Base-by-base conservation (phyloP, 1,140 invertebrate species). In the Cotesia chilonis region DNA sequence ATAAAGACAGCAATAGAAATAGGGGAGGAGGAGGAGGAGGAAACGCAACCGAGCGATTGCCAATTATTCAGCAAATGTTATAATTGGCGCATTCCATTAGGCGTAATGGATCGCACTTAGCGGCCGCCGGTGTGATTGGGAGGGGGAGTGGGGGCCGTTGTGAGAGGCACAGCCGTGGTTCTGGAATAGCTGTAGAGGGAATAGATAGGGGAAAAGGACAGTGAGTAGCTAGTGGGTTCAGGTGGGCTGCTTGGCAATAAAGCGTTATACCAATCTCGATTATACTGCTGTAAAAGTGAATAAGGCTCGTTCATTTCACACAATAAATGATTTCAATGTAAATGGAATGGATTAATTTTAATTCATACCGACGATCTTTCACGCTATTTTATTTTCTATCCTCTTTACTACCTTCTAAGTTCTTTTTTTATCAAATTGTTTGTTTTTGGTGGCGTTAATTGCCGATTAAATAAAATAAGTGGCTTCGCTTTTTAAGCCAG, bases 51-150 rank as follows among this genome's bases (percentile, higher is more conserved):
- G 66, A 80, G 74, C 78, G 77, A 74, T 74, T 76, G 80, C 80
- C 81, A 85, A 86, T 85, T 85, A 85, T 85, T 84, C 83, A 84
- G 80, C 84, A 85, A 85, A 85, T 84, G 82, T 85, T 84, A 84
- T 85, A 85, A 85, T 85, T 84, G 83, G 82, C 80, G 84, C 84
- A 85, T 84, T 86, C 84, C 84, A 85, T 85, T 86, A 86, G 81
- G 80, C 79, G 81, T 85, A 85, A 86, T 86, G 83, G 84, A 85
- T 84, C 84, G 84, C 84, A 84, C 84, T 83, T 82, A 83, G 81
- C 80, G 77, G 82, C 77, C 77, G 71, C 68, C 73, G 80, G 79
- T 81, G 80, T 82, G 81, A 81, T 81, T 82, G 81, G 80, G 78
- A 70, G 74, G 9, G 9, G 65, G 55, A 52, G 10, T 52, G 67